Evolutionary conservation across 2,113 vertebrate genomes (phyloP), one percentile per base, ranked within the genome.

Genomic region (Neotoma lepida): DNA sequence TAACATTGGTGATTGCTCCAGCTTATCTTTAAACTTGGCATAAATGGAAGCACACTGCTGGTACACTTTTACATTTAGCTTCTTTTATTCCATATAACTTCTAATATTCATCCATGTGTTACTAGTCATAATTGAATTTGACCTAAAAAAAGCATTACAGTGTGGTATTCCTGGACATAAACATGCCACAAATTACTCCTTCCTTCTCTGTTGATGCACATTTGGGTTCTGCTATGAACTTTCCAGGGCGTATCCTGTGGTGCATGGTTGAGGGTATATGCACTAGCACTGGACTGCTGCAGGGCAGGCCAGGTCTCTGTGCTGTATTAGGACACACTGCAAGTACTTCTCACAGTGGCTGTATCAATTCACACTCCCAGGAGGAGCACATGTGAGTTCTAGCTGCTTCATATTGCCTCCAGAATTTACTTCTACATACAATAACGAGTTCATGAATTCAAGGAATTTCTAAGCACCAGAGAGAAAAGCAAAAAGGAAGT

Each of bases 341-440:
- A 89, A 95, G 64, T 28, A 28, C 54, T 95, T 87, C 89, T n/a
- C 13, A 63, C 89, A 80, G 44, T 14, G 24, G 54, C 35, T 46
- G 46, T 20, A 56, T 14, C 77, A 89, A 86, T 56, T 49, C 63
- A 61, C 1, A 41, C 35, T 54, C 44, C 66, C 9, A 41, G 22
- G 39, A 89, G n/a, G 24, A 84, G 14, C 51, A 46, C 5, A 24
- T 6, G 18, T 49, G 28, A 77, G 44, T 78, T 85, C 49, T 56
- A 56, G 56, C 2, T 94, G n/a, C 14, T 76, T 78, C 64, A 9
- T 39, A 63, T 15, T 95, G 49, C 18, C 56, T 30, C 64, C 58
- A 8, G 95, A 92, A 54, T 13, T 73, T 54, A 76, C 33, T 90
- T 88, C 92, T 30, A 95, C 71, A 84, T 73, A 56, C 39, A 94